Evolutionary conservation across 2,113 vertebrate genomes (phyloP).

Genomic region (Hiodon tergisus): DNA sequence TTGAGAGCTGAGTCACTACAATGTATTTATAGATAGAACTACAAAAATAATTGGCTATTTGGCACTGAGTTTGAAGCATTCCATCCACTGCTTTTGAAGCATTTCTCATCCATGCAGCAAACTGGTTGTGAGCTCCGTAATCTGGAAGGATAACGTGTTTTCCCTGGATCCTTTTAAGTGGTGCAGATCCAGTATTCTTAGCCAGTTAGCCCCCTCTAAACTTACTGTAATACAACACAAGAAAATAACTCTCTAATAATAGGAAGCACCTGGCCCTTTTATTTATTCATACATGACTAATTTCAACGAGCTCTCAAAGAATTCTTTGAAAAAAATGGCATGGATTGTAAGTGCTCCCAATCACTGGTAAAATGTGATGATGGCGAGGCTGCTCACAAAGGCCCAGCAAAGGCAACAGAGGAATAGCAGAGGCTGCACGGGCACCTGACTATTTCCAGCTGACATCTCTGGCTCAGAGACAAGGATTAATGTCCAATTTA

Average conservation of each 20-base stretch:
- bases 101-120: slow-evolving; percentile 60
- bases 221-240: slow-evolving; percentile 30
- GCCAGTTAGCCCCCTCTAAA: slow-evolving; percentile 29
- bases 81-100: not conserved
- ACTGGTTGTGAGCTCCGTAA: slow-evolving; percentile 57
- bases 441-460: slow-evolving; percentile 61
- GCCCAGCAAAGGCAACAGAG: slow-evolving; percentile 58
- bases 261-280: slow-evolving; percentile 62
- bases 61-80: not conserved
- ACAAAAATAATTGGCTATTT: too few relatives aligned
- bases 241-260: slow-evolving; percentile 46
- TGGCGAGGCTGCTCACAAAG: slow-evolving; percentile 30
- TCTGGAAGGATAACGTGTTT: slow-evolving; percentile 41
- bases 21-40: too few relatives aligned
- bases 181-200: slow-evolving; percentile 49
- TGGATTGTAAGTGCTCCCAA: slow-evolving; percentile 25
- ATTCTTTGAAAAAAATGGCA: slow-evolving; percentile 24
- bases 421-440: slow-evolving; percentile 50
- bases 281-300: slow-evolving; percentile 42
- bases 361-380: slow-evolving; percentile 47
- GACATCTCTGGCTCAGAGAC: slow-evolving; percentile 57
- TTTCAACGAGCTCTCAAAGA: slow-evolving; percentile 29
- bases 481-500: slow-evolving; percentile 64
- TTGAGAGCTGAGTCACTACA: not conserved
- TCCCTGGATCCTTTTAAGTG: slow-evolving; percentile 54